A percentile compares a stretch with the other conserved stretches of the same genome.
Evolutionary conservation across 2,113 vertebrate species (phyloP).

Genomic region (Syngnathoides biaculeatus): DNA sequence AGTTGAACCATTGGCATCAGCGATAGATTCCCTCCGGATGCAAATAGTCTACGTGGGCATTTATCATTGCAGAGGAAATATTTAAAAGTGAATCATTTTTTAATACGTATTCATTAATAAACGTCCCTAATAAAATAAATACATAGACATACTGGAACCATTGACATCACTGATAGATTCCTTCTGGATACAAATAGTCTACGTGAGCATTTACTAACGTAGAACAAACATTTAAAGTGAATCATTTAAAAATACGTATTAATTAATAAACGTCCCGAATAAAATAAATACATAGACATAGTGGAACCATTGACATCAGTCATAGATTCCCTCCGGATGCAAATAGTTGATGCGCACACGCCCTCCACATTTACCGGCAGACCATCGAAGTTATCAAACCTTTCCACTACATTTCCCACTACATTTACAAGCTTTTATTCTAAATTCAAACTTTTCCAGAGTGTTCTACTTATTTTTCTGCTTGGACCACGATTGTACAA

Average conservation of each 20-base stretch:
- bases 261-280: too few species aligned
- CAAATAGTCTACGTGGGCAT: slow-evolving; percentile 8
- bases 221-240: too few species aligned
- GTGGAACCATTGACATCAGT: too few species aligned
- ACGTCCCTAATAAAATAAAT: not conserved
- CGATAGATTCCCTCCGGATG: slow-evolving; percentile 33
- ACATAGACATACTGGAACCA: not conserved
- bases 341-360: not conserved
- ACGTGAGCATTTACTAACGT: too few species aligned
- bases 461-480: not conserved
- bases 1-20: too few species aligned
- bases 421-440: not conserved
- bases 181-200: not conserved
- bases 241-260: too few species aligned
- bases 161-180: not conserved
- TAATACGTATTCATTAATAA: not conserved
- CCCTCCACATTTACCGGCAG: not conserved
- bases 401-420: not conserved
- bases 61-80: not conserved
- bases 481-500: too few species aligned
- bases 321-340: slow-evolving; percentile 31
- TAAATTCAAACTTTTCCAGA: not conserved
- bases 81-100: not conserved
- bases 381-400: not conserved
- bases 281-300: too few species aligned